Percentiles rank a stretch among this genome's conserved stretches.
These are phyloP conservation scores for Brachionus rotundiformis DNA, from an alignment of 1,140 invertebrate genomes.

Conservation along the genomic window DNA sequence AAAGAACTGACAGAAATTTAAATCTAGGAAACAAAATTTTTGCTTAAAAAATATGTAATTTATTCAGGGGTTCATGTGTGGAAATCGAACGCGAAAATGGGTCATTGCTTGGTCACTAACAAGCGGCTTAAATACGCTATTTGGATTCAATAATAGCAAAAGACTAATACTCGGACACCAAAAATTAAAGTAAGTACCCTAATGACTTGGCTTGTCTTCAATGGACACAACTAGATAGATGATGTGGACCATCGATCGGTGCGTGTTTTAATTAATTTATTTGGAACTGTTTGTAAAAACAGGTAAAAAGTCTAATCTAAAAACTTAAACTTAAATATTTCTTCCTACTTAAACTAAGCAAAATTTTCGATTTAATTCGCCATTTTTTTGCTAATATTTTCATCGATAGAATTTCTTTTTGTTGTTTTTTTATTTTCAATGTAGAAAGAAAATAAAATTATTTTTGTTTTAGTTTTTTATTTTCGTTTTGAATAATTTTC, in stretches of 20 bases:
- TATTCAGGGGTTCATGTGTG: too few species aligned
- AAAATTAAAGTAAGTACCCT: too few species aligned
- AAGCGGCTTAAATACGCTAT: too few species aligned
- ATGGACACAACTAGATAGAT: too few species aligned
- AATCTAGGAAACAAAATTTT: background rate
- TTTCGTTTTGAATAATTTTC: constrained; percentile 42
- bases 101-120: background rate
- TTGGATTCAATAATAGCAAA: background rate
- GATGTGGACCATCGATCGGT: background rate
- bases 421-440: constrained; percentile 42
- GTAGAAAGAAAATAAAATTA: constrained; percentile 25
- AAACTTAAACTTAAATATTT: background rate
- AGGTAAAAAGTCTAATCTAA: background rate
- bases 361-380: constrained; percentile 45
- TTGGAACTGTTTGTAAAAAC: background rate
- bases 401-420: constrained; percentile 48
- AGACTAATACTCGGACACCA: background rate
- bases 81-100: too few species aligned
- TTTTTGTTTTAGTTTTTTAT: constrained; percentile 35
- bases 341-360: background rate
- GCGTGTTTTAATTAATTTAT: background rate
- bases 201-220: too few species aligned
- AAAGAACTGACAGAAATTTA: background rate
- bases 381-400: constrained; percentile 27
- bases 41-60: too few species aligned